Percentiles rank a stretch among this genome's conserved stretches.
Evolutionary conservation across 2,113 vertebrate species (phyloP).

Genomic region (Pterophyllum scalare): DNA sequence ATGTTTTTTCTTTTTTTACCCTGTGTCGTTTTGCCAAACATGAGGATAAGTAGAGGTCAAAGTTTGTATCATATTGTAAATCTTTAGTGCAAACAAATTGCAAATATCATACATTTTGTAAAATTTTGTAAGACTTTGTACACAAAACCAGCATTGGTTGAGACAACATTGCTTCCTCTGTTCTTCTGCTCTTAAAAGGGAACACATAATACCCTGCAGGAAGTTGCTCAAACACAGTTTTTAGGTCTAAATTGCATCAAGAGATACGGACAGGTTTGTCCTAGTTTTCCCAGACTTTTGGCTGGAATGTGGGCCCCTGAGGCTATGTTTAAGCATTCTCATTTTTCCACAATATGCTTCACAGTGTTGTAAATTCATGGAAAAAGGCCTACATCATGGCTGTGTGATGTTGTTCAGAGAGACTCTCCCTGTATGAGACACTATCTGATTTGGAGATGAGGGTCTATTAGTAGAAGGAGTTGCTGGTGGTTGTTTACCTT

Average conservation of each 20-base stretch:
- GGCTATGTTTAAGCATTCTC: slow-evolving; percentile 10
- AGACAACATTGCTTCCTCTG: slow-evolving; percentile 37
- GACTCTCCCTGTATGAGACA: neutral
- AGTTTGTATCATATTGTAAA: neutral
- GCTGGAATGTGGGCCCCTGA: slow-evolving; percentile 31
- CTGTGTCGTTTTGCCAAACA: neutral
- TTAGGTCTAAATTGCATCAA: slow-evolving; percentile 21
- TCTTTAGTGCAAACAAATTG: neutral
- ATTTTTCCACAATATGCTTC: slow-evolving; percentile 33
- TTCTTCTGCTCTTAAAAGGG: slow-evolving; percentile 19
- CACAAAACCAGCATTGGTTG: slow-evolving; percentile 7
- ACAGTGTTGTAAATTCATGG: slow-evolving; percentile 32
- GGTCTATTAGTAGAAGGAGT: neutral
- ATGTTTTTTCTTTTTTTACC: too few relatives aligned
- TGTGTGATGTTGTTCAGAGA: slow-evolving; percentile 34
- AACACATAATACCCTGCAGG: slow-evolving; percentile 15
- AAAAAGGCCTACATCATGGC: slow-evolving; percentile 40
- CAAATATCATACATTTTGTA: neutral
- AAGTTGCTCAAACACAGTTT: slow-evolving; percentile 41
- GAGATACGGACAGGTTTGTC: slow-evolving; percentile 44
- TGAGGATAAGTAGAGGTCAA: neutral
- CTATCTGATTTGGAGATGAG: slow-evolving; percentile 14
- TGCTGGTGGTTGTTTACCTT: slow-evolving; percentile 43
- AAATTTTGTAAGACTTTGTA: neutral
- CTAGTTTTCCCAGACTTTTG: slow-evolving; percentile 64